Evolutionary conservation across 2,797 vertebrate genomes (phyloP).

Genomic region (Crenichthys baileyi): DNA sequence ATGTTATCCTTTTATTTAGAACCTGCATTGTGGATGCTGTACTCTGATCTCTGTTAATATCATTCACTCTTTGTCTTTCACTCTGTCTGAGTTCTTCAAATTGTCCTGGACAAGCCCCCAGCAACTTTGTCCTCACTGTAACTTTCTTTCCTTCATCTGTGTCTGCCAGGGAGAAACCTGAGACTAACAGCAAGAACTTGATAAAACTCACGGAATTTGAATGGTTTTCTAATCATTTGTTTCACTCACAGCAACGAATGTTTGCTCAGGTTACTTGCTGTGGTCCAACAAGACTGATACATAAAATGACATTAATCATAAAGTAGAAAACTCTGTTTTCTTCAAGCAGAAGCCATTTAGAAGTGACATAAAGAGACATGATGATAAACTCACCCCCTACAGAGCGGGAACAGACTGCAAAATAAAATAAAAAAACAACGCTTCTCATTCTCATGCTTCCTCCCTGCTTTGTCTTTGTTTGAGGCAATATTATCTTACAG

Average conservation of each 20-base stretch:
- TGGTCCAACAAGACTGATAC: background rate
- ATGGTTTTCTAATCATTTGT: background rate
- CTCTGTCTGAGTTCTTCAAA: background rate
- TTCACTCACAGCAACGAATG: background rate
- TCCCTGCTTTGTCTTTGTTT: conserved; percentile 57
- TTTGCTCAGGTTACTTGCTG: background rate
- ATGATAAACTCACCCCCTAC: conserved; percentile 43
- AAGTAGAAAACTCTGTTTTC: background rate
- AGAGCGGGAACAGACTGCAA: conserved; percentile 19
- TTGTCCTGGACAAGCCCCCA: background rate
- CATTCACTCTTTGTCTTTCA: background rate
- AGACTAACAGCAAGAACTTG: background rate
- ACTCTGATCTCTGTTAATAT: background rate
- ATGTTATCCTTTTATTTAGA: background rate
- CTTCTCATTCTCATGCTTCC: conserved; percentile 35
- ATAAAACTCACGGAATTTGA: background rate
- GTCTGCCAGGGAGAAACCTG: background rate
- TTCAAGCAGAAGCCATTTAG: background rate
- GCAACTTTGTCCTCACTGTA: background rate
- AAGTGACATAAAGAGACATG: conserved; percentile 11
- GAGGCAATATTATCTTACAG: conserved; percentile 56
- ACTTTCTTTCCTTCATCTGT: background rate
- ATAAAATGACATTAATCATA: background rate
- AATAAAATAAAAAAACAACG: background rate
- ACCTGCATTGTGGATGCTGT: background rate